Base-by-base conservation (phyloP, 92 coral and sea anemone genomes). In the Zoanthus sansibaricus region DNA sequence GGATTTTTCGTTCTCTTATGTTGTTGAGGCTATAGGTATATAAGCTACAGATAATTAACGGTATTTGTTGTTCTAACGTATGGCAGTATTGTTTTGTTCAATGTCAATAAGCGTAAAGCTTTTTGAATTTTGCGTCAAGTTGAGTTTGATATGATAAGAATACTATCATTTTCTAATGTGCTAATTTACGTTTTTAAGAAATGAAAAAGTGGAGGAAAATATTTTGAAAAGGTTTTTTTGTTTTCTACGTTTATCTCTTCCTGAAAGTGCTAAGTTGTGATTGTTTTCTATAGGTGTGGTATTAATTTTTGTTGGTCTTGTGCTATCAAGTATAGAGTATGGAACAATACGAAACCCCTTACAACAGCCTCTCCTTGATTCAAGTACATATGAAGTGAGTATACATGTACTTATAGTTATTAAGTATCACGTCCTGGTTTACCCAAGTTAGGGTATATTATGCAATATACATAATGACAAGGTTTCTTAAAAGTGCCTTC, bases 11-110 rank as follows among this genome's bases (percentile, higher is more conserved):
- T 33, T 86, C 59, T 14, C 73, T 5, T 78, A 86, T 17, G 86
- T 92, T 51, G 9, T 89, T 52, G 99, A 95, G 67, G 90, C 90
- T 54, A 79, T 88, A 84, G 98, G 94, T 92, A 88, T 68, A 82
- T 32, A 31, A 18, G 18, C 1, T 32, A 46, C 11, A 2, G 68
- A 69, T 21, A 7, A 7, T 1, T 49, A 6, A 49, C 42, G 42
- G 42, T 37, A 4, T 37, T 37, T 37, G 42, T 37, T 37, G 42
- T 37, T 37, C 42, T 37, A 37, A 37, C 4, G 42, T 37, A 37
- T 37, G 42, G 4, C 42, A 37, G 42, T 37, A 37, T 37, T 4
- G 42, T 37, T 37, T 37, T 37, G 42, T 37, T 37, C 42, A 37
- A 37, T 37, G 25, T 37, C 42, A 37, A 37, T 37, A 37, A 37